Percentiles rank a stretch among this genome's conserved stretches.
Evolutionary conservation across 2,888 invertebrate species (phyloP).

Genomic region (Apamea crenata): DNA sequence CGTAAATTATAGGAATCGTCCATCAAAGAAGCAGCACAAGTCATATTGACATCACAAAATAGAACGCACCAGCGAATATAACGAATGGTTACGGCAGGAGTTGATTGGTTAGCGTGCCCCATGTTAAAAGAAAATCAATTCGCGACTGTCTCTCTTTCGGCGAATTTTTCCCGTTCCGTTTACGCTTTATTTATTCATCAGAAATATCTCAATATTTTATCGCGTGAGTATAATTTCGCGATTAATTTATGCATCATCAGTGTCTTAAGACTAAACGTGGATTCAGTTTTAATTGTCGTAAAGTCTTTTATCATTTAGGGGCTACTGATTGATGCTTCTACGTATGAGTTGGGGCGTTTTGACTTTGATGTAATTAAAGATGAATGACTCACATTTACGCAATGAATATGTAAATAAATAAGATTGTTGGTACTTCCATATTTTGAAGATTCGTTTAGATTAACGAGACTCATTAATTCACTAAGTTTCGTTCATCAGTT

Average conservation of each 20-base stretch:
- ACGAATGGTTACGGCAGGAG: slow-evolving; percentile 35
- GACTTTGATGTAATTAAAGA: slow-evolving; percentile 2
- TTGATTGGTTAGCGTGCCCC: slow-evolving; percentile 44
- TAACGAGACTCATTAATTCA: slow-evolving; percentile 18
- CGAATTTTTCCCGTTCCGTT: slow-evolving; percentile 47
- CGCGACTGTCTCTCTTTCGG: slow-evolving; percentile 40
- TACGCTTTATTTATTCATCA: slow-evolving; percentile 48
- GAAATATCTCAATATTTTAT: slow-evolving; percentile 20
- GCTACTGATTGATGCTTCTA: slow-evolving; percentile 12
- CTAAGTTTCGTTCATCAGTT: not conserved
- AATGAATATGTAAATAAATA: slow-evolving; percentile 6
- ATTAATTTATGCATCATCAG: slow-evolving; percentile 35
- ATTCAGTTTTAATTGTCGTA: slow-evolving; percentile 31
- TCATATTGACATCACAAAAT: slow-evolving; percentile 57
- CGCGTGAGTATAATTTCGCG: not conserved
- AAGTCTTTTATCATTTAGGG: slow-evolving; percentile 2
- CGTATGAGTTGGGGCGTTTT: slow-evolving; percentile 10
- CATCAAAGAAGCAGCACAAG: not conserved
- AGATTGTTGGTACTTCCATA: not conserved
- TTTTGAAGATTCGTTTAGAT: slow-evolving; percentile 2
- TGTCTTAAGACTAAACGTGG: slow-evolving; percentile 10
- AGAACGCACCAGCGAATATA: slow-evolving; percentile 71
- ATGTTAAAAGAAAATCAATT: slow-evolving; percentile 55
- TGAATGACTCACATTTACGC: slow-evolving; percentile 8
- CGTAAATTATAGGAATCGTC: too few species aligned